A percentile compares a stretch with the other conserved stretches of the same genome.
Conservation (phyloP, 2,113 vertebrate species). For the Micronycteris hirsuta region DNA sequence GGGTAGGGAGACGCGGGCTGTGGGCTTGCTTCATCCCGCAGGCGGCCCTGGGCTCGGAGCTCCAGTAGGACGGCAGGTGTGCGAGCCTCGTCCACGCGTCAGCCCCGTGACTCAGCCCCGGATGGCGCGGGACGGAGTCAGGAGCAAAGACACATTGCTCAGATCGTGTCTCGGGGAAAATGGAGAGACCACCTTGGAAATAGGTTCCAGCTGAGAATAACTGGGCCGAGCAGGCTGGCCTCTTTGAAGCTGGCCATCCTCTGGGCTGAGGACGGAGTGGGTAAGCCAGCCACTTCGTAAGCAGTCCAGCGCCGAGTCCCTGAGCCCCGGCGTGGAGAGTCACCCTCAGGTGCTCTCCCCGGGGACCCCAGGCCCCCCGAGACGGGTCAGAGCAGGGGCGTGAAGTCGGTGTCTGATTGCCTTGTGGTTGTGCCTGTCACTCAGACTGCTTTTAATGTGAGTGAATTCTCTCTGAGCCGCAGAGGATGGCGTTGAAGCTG, state of each 20-base stretch:
- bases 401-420: background rate
- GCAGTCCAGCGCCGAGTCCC: too few species aligned
- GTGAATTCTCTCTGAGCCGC: background rate
- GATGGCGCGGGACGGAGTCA: too few species aligned
- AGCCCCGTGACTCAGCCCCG: background rate
- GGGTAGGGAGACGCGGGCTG: background rate
- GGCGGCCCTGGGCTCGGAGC: background rate
- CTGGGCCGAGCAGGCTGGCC: fast-evolving
- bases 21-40: background rate
- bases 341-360: background rate
- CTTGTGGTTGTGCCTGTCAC: too few species aligned
- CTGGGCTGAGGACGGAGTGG: background rate
- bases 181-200: background rate
- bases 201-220: background rate
- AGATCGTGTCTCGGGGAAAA: background rate
- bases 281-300: fast-evolving
- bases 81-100: too few species aligned
- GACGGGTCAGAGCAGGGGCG: background rate
- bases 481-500: background rate
- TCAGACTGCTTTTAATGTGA: background rate
- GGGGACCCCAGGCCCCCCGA: too few species aligned
- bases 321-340: fast-evolving
- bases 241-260: background rate
- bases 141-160: background rate
- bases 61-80: fast-evolving